Base-by-base conservation (phyloP, 2,888 invertebrate genomes). In the Catocala nupta region DNA sequence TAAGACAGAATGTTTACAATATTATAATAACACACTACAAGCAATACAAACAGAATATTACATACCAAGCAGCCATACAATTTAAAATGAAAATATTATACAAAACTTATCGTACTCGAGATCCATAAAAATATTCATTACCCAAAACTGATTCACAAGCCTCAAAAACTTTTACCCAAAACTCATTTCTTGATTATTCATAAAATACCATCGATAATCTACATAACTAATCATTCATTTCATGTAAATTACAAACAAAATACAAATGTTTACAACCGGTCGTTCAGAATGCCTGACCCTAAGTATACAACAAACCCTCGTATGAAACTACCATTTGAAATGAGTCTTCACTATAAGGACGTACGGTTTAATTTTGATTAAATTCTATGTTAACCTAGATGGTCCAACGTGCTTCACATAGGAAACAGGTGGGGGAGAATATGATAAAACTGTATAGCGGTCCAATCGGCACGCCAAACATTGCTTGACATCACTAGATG, bases 361-460 rank as follows among this genome's bases (percentile, higher is more conserved):
- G 62, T 87, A 88, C 80, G 84, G 89, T 86, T 67, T 73, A 86
- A 84, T 86, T 81, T 88, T 81, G 87, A 81, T 82, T 82, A 81
- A 84, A 85, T 83, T 81, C 83, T 79, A 83, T 89, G 84, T 84
- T 86, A 88, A 88, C 89, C 88, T 81, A 90, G 87, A 85, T 86
- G 89, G 85, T 82, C 82, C 75, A 77, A 82, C 80, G 80, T 80
- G 83, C 82, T 69, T 68, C 74, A 52, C 59, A 83, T 81, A 84
- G 84, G 83, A 76, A 78, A 67, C 74, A 63, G 73, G 91, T 89
- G 89, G 77, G 93, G 93, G 92, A 90, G 84, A 86, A 82, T 83
- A 75, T 77, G 83, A 94, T 94, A 94, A 93, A 94, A 94, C 92
- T 91, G 87, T 92, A 89, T 87, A 82, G 85, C 88, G 64, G 81